Evolutionary conservation across 2,797 vertebrate species (phyloP).

Genomic region (Gadopsis marmoratus): DNA sequence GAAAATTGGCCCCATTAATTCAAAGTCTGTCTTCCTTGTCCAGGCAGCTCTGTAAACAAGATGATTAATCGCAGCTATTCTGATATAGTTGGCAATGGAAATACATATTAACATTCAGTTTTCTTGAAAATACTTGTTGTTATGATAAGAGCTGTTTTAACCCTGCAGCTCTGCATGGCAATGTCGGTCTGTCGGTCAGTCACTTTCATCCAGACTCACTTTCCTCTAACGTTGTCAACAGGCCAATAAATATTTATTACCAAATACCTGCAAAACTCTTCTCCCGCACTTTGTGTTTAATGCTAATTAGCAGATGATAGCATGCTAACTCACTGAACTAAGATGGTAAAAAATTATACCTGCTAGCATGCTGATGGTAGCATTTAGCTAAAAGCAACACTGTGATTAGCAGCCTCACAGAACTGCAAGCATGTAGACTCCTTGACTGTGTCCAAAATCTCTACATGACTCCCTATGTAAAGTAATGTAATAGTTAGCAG

Average conservation of each 20-base stretch:
- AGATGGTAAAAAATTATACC: no score
- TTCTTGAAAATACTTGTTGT: slow-evolving; percentile 2
- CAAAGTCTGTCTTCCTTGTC: slow-evolving; percentile 32
- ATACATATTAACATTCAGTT: slow-evolving; percentile 1
- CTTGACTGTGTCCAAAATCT: neutral
- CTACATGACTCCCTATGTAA: neutral
- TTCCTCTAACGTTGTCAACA: neutral
- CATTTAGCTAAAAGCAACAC: neutral
- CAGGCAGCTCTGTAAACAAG: slow-evolving; percentile 36
- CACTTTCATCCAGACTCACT: neutral
- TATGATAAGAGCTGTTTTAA: slow-evolving; percentile 17
- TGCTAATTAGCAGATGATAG: no score
- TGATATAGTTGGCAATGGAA: slow-evolving; percentile 18
- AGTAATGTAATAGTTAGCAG: neutral
- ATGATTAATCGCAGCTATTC: slow-evolving; percentile 41
- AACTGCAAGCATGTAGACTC: neutral
- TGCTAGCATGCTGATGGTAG: neutral
- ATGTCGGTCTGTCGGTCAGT: neutral
- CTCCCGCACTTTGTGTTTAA: no score
- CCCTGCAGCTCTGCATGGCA: neutral
- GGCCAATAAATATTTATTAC: neutral
- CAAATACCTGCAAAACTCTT: neutral
- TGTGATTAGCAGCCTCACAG: neutral
- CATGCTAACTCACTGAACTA: no score
- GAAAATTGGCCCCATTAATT: slow-evolving; percentile 44